Evolutionary conservation across 2,113 vertebrate species (phyloP).

Genomic region (Cyanoramphus novaezelandiae): DNA sequence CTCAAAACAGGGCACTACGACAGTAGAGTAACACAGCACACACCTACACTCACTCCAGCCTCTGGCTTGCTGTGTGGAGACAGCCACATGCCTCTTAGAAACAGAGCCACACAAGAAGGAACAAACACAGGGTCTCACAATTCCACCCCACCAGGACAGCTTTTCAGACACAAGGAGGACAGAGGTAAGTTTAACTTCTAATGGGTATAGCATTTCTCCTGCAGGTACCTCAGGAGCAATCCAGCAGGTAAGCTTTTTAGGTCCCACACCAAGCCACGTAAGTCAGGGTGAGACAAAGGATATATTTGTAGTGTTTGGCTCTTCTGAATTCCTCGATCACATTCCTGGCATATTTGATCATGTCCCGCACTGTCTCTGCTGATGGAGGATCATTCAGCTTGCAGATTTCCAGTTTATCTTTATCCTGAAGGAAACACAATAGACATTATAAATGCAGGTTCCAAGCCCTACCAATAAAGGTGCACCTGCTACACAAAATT

Average conservation of each 20-base stretch:
- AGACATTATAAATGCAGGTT: background rate
- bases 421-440: slow-evolving; percentile 79
- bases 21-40: background rate
- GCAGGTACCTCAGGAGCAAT: background rate
- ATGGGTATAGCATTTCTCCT: background rate
- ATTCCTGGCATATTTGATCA: slow-evolving; percentile 87
- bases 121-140: background rate
- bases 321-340: slow-evolving; percentile 89
- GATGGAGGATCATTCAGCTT: slow-evolving; percentile 78
- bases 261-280: background rate
- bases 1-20: background rate
- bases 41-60: fast-evolving
- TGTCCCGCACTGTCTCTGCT: slow-evolving; percentile 79
- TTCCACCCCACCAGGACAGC: background rate
- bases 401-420: slow-evolving; percentile 85
- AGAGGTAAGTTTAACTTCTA: background rate
- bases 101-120: background rate
- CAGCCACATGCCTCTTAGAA: background rate
- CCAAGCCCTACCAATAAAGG: background rate
- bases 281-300: slow-evolving; percentile 75
- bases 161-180: background rate
- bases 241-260: background rate
- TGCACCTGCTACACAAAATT: slow-evolving; percentile 9
- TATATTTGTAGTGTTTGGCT: slow-evolving; percentile 90
- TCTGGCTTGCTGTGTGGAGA: background rate